Percentiles rank a stretch among this genome's conserved stretches.
Evolutionary conservation across 2,113 vertebrate species (phyloP).

Genomic region (Hypomesus transpacificus): DNA sequence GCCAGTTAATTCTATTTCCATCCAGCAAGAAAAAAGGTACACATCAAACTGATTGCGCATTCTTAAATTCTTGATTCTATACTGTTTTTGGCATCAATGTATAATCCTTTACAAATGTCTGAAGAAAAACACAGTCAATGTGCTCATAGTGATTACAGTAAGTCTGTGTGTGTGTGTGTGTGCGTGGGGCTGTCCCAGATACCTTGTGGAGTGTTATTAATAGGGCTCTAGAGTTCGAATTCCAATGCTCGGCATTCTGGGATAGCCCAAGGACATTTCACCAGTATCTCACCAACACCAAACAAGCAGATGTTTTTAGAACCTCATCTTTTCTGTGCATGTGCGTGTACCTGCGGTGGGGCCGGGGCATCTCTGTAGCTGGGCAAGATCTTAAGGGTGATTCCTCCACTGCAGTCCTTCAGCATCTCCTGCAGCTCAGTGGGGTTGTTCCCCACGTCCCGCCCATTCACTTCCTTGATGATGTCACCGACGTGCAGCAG

Average conservation of each 20-base stretch:
- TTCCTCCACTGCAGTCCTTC: conserved; percentile 90
- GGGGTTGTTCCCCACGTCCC: conserved; percentile 94
- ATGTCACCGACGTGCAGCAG: conserved; percentile 95
- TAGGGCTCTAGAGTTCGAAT: conserved; percentile 61
- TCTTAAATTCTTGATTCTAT: no score
- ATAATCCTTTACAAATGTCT: conserved; percentile 2
- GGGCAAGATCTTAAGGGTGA: conserved; percentile 94
- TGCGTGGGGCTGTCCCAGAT: conserved; percentile 56
- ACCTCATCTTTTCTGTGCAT: not conserved
- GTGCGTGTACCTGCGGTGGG: conserved; percentile 82
- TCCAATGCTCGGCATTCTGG: conserved; percentile 56
- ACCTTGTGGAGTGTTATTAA: conserved; percentile 70
- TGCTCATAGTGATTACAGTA: conserved; percentile 26
- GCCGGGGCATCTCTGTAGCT: conserved; percentile 89
- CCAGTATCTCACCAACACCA: conserved; percentile 20
- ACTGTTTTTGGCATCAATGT: no score
- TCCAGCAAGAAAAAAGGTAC: no score
- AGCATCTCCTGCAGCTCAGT: conserved; percentile 93
- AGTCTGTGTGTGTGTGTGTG: conserved; percentile 17
- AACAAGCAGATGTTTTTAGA: conserved; percentile 25
- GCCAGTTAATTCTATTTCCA: conserved; percentile 38
- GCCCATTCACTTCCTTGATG: conserved; percentile 96
- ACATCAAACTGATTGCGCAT: no score
- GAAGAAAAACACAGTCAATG: conserved; percentile 26
- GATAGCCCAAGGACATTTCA: conserved; percentile 40